Conservation (phyloP, 2,888 invertebrate genomes). For the Plagiodera versicolora region DNA sequence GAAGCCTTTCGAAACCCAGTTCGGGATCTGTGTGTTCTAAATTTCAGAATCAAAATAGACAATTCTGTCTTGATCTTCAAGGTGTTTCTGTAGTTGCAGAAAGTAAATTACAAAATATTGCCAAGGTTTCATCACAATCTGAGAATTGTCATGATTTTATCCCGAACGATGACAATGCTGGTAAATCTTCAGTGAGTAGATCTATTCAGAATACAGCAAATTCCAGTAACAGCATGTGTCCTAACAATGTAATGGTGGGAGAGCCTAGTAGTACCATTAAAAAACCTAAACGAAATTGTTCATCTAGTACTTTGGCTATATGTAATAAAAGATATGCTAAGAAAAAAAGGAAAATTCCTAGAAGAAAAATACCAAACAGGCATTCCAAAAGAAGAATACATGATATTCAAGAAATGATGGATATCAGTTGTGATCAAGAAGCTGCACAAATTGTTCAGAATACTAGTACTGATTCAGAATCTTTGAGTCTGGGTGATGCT, state of each 20-base stretch:
- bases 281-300: not conserved
- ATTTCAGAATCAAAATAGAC: not conserved
- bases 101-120: not conserved
- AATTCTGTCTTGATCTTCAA: not conserved
- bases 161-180: not conserved
- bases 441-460: slow-evolving; percentile 14
- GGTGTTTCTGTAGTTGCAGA: not conserved
- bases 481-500: slow-evolving; percentile 25
- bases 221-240: not conserved
- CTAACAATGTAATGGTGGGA: not conserved
- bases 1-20: not conserved
- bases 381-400: slow-evolving; percentile 27
- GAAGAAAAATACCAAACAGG: slow-evolving; percentile 19
- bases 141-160: not conserved
- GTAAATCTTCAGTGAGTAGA: not conserved
- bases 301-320: not conserved
- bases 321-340: not conserved
- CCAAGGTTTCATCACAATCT: not conserved
- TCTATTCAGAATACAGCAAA: not conserved
- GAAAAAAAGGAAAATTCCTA: not conserved
- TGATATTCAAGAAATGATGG: slow-evolving; percentile 28
- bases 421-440: slow-evolving; percentile 28
- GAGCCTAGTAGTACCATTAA: not conserved
- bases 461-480: slow-evolving; percentile 11
- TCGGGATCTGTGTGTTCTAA: not conserved